Conservation (phyloP, 2,888 invertebrate species). For the Toxonevra muliebris region DNA sequence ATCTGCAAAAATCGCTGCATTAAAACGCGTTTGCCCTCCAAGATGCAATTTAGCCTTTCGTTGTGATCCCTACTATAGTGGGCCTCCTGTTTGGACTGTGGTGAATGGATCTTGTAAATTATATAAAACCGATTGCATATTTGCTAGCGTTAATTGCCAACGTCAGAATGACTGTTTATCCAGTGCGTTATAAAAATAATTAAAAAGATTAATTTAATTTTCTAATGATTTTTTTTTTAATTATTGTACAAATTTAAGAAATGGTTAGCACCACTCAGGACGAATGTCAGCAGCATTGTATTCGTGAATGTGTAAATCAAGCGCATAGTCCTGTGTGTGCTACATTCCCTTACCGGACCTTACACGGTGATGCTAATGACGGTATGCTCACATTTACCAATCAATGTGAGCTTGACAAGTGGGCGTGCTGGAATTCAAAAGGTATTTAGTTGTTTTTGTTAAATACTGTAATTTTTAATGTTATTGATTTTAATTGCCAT, state of each 20-base stretch:
- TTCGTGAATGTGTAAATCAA: slow-evolving; percentile 1
- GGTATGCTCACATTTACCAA: slow-evolving; percentile 17
- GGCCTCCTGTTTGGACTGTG: slow-evolving; percentile 19
- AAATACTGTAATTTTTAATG: no score
- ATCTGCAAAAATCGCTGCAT: background rate
- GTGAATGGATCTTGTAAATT: slow-evolving; percentile 14
- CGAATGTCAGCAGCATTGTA: slow-evolving; percentile 16
- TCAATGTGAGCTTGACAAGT: slow-evolving; percentile 24
- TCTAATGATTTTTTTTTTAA: background rate
- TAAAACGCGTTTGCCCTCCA: slow-evolving; percentile 1
- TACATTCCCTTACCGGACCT: slow-evolving; percentile 15
- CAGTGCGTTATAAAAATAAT: slow-evolving; percentile 5
- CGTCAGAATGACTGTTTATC: slow-evolving; percentile 21
- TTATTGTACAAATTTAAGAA: background rate
- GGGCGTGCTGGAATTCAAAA: slow-evolving; percentile 20
- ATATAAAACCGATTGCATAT: slow-evolving; percentile 19
- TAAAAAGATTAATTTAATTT: background rate
- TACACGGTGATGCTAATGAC: slow-evolving; percentile 9
- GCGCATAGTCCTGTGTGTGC: slow-evolving; percentile 15
- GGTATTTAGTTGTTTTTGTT: background rate
- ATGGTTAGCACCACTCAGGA: slow-evolving; percentile 13
- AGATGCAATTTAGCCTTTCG: slow-evolving; percentile 15
- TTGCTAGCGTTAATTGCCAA: slow-evolving; percentile 19
- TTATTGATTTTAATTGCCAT: background rate
- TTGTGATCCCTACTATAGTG: slow-evolving; percentile 24